Base-by-base conservation (phyloP, 2,113 vertebrate species). In the Scomber scombrus region DNA sequence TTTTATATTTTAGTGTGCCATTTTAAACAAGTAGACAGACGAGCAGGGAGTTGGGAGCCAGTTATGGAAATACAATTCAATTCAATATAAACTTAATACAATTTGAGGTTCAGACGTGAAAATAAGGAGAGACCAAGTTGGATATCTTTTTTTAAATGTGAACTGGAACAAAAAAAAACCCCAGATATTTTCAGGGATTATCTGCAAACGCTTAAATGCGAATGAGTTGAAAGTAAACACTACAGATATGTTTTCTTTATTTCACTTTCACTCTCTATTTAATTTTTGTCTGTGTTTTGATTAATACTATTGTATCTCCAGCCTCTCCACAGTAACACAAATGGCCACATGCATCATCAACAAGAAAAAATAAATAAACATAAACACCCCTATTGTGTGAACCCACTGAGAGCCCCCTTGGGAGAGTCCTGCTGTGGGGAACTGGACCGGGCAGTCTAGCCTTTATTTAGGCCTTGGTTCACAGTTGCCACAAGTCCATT, bases 401-500 rank as follows among this genome's bases (percentile, higher is more conserved):
- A 78, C 87, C 66, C 80, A 65, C 81, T 68, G 66, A 86, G 80
- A 90, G 69, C 78, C 73, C 84, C 78, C 79, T 52, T 47, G 85
- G 83, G 88, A 91, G 85, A 85, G 66, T 80, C 84, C 87, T 68
- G 80, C 77, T 64, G 86, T 57, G 89, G 47, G 52, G 57, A 80
- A 79, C 87, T 86, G 91, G 90, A 93, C 88, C 80, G 88, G 69
- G 66, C 85, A 91, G 88, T 89, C 87, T 78, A 84, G 85, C 89
- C 91, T 89, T 89, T 90, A 89, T 92, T 86, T 77, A 89, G 86
- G 80, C 71, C 76, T 77, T 49, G 91, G 88, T 90, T 93, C 89
- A 85, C 85, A 84, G 93, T 92, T 91, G 84, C 82, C 88, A 90
- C 88, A 88, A 91, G 91, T 93, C 92, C 91, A 94, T 95, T 95